Base-by-base conservation (phyloP, 2,888 invertebrate genomes). In the Aethes cnicana region DNA sequence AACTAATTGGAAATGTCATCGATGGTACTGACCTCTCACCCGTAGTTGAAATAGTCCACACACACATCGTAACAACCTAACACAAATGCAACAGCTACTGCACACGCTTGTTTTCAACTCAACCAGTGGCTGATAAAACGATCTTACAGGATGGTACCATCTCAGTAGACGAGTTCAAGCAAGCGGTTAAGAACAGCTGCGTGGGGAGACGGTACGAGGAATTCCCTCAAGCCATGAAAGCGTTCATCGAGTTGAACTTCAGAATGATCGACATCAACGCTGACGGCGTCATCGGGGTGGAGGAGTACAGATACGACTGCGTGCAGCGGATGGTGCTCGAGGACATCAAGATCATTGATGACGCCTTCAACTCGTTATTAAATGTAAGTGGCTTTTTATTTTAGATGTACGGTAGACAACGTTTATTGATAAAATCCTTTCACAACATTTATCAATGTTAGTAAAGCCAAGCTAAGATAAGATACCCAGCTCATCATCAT, bases 201-300 rank as follows among this genome's bases (percentile, higher is more conserved):
- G 91, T 95, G 14, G 95, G 95, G 3, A 92, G 93, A 66, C 90
- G 92, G 57, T 96, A 95, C 71, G 92, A 92, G 7, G 94, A 95
- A 54, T 95, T 96, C 70, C 96, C 96, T 0, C 95, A 95, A 80
- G 95, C 96, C 3, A 95, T 96, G 94, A 95, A 93, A 72, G 94
- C 95, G 73, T 96, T 96, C 77, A 96, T 96, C 71, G 95, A 96
- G 76, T 93, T 94, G 44, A 95, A 95, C 81, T 96, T 96, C 77
- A 93, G 93, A 72, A 92, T 95, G 91, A 93, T 95, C 33, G 96
- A 96, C 69, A 90, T 95, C 52, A 95, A 96, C 69, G 92, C 92
- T 49, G 96, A 96, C 66, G 96, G 96, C 2, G 91, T 95, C 7
- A 93, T 96, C 56, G 95, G 92, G 7, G 85, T 94, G 1, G 95